These are phyloP conservation scores for Hirtodrosophila cameraria DNA, from an alignment of 2,888 invertebrate genomes.

Conservation along the genomic window DNA sequence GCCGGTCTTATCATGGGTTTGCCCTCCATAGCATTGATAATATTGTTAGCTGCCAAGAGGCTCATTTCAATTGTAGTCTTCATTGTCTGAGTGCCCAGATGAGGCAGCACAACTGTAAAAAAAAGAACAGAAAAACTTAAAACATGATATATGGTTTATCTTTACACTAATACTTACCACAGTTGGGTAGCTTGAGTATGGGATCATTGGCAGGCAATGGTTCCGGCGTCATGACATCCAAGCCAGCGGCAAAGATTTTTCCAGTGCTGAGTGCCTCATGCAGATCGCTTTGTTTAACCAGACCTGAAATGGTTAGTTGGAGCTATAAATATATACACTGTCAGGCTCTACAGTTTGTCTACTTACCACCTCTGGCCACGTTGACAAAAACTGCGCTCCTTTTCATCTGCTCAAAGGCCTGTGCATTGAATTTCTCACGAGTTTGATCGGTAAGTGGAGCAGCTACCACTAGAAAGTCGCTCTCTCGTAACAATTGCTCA, in stretches of 20 bases:
- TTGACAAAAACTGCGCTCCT: constrained; percentile 93
- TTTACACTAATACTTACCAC: constrained; percentile 85
- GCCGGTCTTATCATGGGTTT: constrained; percentile 88
- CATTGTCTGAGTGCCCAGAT: constrained; percentile 93
- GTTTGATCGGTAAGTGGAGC: constrained; percentile 92
- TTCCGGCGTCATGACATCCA: constrained; percentile 96
- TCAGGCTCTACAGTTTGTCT: rapidly evolving
- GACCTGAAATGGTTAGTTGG: constrained; percentile 83
- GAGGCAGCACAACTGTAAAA: constrained; percentile 90
- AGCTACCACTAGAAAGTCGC: constrained; percentile 94
- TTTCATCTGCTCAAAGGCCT: constrained; percentile 94
- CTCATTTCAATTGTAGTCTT: constrained; percentile 92
- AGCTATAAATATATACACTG: background rate
- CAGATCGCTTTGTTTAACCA: constrained; percentile 92
- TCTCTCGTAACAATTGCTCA: constrained; percentile 88
- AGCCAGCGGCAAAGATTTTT: constrained; percentile 93
- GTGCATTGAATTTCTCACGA: constrained; percentile 89
- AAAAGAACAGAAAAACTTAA: background rate
- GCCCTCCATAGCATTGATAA: constrained; percentile 89
- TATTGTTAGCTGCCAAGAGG: constrained; percentile 91
- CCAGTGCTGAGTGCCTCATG: constrained; percentile 89
- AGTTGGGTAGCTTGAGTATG: constrained; percentile 91
- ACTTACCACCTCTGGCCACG: constrained; percentile 89
- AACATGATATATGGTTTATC: rapidly evolving
- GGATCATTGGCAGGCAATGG: constrained; percentile 93